These are phyloP conservation scores for Ophonus ardosiacus DNA, from an alignment of 2,888 invertebrate species.

Conservation along the genomic window DNA sequence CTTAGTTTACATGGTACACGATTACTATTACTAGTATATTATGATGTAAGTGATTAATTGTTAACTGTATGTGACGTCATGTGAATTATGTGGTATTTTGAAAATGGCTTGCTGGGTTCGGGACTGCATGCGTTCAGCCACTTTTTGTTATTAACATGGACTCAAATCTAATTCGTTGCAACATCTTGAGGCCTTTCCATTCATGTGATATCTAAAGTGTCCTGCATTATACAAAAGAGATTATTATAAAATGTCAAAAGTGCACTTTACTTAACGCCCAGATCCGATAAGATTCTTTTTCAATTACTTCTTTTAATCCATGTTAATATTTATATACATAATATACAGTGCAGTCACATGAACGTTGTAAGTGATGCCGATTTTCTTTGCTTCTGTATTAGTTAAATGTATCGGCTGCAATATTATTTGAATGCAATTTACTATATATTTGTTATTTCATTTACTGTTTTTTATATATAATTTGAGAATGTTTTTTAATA, in stretches of 20 bases:
- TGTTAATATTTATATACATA: constrained; percentile 38
- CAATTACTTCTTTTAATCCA: constrained; percentile 36
- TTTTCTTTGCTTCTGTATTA: constrained; percentile 51
- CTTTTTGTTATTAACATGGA: constrained; percentile 51
- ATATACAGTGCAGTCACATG: constrained; percentile 2
- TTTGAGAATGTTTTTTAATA: constrained; percentile 53
- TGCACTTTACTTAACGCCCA: constrained; percentile 42
- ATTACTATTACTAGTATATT: constrained; percentile 53
- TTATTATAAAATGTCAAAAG: constrained; percentile 46
- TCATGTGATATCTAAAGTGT: constrained; percentile 56
- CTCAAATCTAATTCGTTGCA: constrained; percentile 7
- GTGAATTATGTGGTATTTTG: constrained; percentile 53
- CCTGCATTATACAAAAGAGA: constrained; percentile 30
- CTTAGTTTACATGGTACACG: constrained; percentile 45
- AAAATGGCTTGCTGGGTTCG: constrained; percentile 34
- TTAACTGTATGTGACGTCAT: constrained; percentile 47
- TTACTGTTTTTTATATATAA: constrained; percentile 58
- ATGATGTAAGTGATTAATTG: constrained; percentile 47
- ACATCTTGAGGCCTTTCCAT: constrained; percentile 43
- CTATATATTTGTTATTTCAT: constrained; percentile 56
- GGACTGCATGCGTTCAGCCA: constrained; percentile 17
- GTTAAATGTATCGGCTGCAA: constrained; percentile 53
- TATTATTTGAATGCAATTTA: constrained; percentile 50
- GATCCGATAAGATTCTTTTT: constrained; percentile 27
- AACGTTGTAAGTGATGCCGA: constrained; percentile 28